A percentile compares a stretch with the other conserved stretches of the same genome.
Evolutionary conservation across 2,888 invertebrate genomes (phyloP).

Genomic region (Celastrina argiolus): DNA sequence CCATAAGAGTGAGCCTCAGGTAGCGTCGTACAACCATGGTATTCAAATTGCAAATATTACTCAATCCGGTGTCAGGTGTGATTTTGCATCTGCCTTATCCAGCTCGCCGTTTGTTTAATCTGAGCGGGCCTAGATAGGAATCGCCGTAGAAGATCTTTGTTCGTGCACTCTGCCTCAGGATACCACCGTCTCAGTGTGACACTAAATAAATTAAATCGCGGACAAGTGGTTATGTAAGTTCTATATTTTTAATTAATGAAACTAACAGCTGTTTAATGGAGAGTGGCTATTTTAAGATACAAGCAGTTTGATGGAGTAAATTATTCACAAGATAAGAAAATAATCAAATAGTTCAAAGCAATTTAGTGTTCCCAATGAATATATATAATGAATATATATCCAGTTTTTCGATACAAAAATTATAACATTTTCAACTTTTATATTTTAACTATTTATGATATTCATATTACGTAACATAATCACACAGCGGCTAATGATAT

Average conservation of each 20-base stretch:
- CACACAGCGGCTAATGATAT: background rate
- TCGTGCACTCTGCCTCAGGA: constrained; percentile 17
- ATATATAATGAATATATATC: background rate
- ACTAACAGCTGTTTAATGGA: background rate
- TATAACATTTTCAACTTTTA: background rate
- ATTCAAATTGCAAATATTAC: constrained; percentile 3
- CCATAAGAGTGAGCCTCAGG: too few relatives aligned
- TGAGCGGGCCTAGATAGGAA: constrained; percentile 18
- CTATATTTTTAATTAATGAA: too few relatives aligned
- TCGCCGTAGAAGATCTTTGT: constrained; percentile 16
- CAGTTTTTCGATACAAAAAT: background rate
- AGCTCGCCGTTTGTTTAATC: constrained; percentile 16
- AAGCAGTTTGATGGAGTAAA: background rate
- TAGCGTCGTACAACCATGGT: background rate
- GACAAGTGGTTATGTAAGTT: background rate
- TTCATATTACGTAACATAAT: too few relatives aligned
- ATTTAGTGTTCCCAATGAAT: too few relatives aligned
- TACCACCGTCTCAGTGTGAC: background rate
- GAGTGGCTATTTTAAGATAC: background rate
- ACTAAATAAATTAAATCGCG: background rate
- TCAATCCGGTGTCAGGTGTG: constrained; percentile 10
- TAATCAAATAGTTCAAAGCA: background rate
- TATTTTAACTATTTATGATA: background rate
- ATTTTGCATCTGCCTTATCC: constrained; percentile 13
- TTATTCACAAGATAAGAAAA: constrained; percentile 8